These are phyloP conservation scores for Bombycilla garrulus DNA, from an alignment of 2,113 vertebrate genomes.

Conservation along the genomic window DNA sequence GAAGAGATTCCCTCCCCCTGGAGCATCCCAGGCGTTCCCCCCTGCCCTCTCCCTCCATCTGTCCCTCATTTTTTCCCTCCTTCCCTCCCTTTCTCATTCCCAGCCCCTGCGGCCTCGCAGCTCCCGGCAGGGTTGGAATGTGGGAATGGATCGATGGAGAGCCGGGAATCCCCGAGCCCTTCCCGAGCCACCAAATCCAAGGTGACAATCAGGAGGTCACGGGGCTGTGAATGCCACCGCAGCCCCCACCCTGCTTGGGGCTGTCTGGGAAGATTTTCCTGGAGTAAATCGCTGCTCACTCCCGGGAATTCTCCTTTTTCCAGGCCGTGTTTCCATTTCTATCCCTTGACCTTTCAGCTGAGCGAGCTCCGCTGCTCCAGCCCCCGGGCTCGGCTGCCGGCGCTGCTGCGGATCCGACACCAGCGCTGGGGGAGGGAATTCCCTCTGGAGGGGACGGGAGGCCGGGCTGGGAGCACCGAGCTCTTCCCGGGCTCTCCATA, in stretches of 20 bases:
- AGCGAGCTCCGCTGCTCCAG: neutral
- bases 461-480: neutral
- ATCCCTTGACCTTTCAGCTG: neutral
- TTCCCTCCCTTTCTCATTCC: too few relatives aligned
- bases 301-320: neutral
- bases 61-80: too few relatives aligned
- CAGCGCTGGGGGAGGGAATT: neutral
- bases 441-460: neutral
- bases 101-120: neutral
- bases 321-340: neutral
- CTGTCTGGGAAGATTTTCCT: neutral
- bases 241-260: neutral
- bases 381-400: neutral
- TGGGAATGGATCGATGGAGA: neutral
- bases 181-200: rapidly evolving
- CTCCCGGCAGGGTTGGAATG: neutral
- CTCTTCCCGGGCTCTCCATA: neutral
- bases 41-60: neutral
- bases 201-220: neutral
- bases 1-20: neutral
- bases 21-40: neutral
- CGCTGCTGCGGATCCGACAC: neutral
- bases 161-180: neutral
- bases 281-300: neutral
- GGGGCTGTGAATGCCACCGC: neutral